Conservation (phyloP, 2,797 vertebrate genomes). For the Sylvilagus floridanus region DNA sequence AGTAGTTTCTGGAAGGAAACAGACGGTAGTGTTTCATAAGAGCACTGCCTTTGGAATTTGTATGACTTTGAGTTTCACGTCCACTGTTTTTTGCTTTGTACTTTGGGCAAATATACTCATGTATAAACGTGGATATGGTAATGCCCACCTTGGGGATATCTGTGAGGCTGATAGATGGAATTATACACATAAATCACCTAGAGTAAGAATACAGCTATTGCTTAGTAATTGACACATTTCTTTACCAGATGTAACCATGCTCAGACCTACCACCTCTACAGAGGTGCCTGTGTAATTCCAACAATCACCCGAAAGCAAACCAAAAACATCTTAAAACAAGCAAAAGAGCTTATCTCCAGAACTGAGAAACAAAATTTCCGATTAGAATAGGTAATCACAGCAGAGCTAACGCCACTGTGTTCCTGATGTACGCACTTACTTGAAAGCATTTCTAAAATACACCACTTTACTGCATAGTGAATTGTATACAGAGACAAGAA, state of each 20-base stretch:
- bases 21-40: background rate
- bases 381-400: slow-evolving; percentile 38
- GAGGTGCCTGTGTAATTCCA: background rate
- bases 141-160: background rate
- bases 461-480: slow-evolving; percentile 7
- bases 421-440: slow-evolving; percentile 40
- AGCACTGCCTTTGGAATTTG: background rate
- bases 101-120: background rate
- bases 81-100: background rate
- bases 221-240: background rate
- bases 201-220: background rate
- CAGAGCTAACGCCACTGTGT: slow-evolving; percentile 58
- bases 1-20: background rate
- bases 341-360: background rate
- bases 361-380: slow-evolving; percentile 14
- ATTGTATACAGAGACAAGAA: slow-evolving; percentile 33
- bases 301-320: background rate
- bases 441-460: slow-evolving; percentile 62
- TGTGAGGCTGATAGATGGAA: background rate
- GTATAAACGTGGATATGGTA: background rate
- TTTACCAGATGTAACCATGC: background rate
- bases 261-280: background rate
- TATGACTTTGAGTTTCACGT: slow-evolving; percentile 31
- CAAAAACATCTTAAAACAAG: slow-evolving; percentile 9
- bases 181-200: background rate